Evolutionary conservation across 1,140 invertebrate genomes (phyloP).

Genomic region (Eurosta solidaginis): DNA sequence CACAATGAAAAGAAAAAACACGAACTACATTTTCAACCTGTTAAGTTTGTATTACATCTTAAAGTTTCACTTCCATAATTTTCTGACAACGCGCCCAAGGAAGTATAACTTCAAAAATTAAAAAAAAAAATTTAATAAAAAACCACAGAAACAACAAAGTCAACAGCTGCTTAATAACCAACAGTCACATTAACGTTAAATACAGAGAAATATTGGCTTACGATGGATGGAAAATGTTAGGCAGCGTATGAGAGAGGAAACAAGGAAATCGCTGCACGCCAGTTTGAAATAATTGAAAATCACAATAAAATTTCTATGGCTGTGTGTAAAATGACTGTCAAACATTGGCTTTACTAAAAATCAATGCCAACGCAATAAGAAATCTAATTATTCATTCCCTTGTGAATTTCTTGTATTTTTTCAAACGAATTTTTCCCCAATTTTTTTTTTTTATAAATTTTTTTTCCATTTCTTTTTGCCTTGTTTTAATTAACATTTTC

Average conservation of each 20-base stretch:
- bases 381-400: conserved; percentile 59
- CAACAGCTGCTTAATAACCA: conserved; percentile 18
- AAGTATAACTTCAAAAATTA: too few species aligned
- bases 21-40: too few species aligned
- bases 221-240: neutral
- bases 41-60: too few species aligned
- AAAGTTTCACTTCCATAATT: too few species aligned
- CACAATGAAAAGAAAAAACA: too few species aligned
- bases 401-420: conserved; percentile 35
- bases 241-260: neutral
- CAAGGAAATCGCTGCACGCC: neutral
- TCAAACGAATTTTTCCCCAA: neutral
- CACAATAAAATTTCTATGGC: neutral
- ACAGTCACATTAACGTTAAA: neutral
- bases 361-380: conserved; percentile 35
- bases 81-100: too few species aligned
- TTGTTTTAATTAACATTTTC: conserved; percentile 23
- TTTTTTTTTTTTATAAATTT: neutral
- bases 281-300: conserved; percentile 15
- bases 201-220: neutral
- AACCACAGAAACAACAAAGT: neutral
- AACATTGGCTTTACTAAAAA: neutral
- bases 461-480: conserved; percentile 26
- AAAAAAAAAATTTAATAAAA: neutral
- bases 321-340: neutral